phyloP scores from a whole-genome alignment of 2,797 vertebrate species.

The Crypturellus tataupa region DNA sequence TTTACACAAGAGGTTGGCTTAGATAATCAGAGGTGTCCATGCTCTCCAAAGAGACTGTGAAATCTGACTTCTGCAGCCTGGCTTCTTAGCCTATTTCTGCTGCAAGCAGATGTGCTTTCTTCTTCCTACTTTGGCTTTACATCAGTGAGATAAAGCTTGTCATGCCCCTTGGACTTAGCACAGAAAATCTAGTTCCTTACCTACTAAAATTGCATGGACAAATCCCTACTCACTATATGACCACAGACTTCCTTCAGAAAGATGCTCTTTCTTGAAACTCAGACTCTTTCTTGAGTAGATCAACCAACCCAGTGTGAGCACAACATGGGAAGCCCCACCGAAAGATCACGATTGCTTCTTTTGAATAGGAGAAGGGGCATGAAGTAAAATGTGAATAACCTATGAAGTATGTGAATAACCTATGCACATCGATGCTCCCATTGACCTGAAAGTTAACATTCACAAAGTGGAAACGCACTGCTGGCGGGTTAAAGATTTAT shows the following conservation, averaged over 20 bases:
- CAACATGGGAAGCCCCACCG: background rate
- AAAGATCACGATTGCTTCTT: background rate
- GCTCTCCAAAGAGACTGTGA: background rate
- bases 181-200: background rate
- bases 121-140: background rate
- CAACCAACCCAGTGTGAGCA: background rate
- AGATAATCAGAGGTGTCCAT: background rate
- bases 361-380: background rate
- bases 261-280: background rate
- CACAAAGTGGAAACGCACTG: background rate
- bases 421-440: background rate
- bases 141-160: background rate
- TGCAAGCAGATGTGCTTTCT: background rate
- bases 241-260: accelerated
- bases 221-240: background rate
- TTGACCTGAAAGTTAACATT: constrained; percentile 50
- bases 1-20: background rate
- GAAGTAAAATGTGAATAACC: background rate
- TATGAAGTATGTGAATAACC: background rate
- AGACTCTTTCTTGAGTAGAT: background rate
- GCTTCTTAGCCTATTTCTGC: background rate
- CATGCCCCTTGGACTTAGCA: background rate
- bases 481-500: constrained; percentile 59
- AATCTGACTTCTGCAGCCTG: background rate
- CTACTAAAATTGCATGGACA: background rate